Evolutionary conservation across 2,797 vertebrate genomes (phyloP).

Genomic region (Eutrigla gurnardus): DNA sequence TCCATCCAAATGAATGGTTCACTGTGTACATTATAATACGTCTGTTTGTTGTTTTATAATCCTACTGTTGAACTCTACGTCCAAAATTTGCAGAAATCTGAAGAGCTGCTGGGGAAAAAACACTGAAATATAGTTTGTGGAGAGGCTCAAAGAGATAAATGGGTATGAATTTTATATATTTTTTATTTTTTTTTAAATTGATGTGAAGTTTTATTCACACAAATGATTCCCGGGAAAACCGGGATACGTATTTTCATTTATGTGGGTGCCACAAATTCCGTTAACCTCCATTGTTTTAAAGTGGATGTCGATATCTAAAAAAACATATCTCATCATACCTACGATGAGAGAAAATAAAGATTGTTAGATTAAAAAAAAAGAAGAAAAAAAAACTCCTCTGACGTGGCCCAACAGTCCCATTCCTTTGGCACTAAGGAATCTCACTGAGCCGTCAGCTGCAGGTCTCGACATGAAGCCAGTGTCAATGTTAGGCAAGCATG

Average conservation of each 20-base stretch:
- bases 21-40: too few species aligned
- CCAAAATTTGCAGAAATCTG: not conserved
- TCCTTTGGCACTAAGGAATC: conserved; percentile 55
- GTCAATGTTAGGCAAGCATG: conserved; percentile 17
- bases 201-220: not conserved
- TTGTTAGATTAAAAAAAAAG: not conserved
- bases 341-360: not conserved
- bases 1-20: too few species aligned
- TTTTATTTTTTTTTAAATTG: not conserved
- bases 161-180: too few species aligned
- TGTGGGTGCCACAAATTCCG: not conserved
- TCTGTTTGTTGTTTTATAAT: too few species aligned
- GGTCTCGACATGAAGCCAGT: conserved; percentile 61
- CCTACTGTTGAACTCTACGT: not conserved
- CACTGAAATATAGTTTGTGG: too few species aligned
- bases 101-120: not conserved
- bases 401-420: conserved; percentile 22
- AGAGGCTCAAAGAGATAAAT: too few species aligned
- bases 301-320: not conserved
- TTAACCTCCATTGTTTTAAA: accelerated
- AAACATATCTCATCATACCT: not conserved
- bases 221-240: too few species aligned
- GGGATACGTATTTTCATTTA: too few species aligned
- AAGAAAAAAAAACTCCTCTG: not conserved
- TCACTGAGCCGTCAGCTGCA: conserved; percentile 45